Conservation (phyloP, 2,888 invertebrate species). For the Drosophila kambysellisi region DNA sequence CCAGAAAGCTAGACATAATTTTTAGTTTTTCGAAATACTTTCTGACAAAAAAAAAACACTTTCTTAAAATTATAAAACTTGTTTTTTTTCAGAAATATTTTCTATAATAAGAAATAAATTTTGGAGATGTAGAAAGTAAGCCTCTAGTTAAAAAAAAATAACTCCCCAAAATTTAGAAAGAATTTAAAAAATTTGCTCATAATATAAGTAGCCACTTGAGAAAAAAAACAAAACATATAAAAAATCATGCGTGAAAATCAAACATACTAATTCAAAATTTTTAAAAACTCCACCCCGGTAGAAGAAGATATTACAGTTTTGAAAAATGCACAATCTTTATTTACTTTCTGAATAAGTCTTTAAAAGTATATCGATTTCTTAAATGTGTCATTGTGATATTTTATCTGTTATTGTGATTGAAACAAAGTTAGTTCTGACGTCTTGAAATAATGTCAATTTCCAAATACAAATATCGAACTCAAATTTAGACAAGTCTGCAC, state of each 20-base stretch:
- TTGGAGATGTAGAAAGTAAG: background rate
- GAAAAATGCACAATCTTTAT: background rate
- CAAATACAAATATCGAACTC: background rate
- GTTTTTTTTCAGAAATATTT: too few relatives aligned
- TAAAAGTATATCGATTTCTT: background rate
- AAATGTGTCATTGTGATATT: background rate
- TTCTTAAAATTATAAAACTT: too few relatives aligned
- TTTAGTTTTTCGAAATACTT: too few relatives aligned
- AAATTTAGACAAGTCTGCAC: background rate
- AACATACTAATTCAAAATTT: background rate
- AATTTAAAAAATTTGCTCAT: background rate
- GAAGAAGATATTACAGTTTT: rapidly evolving
- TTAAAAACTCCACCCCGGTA: background rate
- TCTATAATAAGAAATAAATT: background rate
- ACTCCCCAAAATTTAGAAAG: background rate
- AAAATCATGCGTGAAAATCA: background rate
- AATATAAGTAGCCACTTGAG: background rate
- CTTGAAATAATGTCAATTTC: too few relatives aligned
- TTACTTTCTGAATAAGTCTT: background rate
- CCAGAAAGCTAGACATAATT: too few relatives aligned
- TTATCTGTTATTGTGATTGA: background rate
- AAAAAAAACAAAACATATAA: background rate
- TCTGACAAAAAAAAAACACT: too few relatives aligned
- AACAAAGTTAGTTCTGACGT: too few relatives aligned
- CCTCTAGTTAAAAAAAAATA: background rate